Conservation (phyloP, 2,888 invertebrate species). For the Calliopum simillimum region DNA sequence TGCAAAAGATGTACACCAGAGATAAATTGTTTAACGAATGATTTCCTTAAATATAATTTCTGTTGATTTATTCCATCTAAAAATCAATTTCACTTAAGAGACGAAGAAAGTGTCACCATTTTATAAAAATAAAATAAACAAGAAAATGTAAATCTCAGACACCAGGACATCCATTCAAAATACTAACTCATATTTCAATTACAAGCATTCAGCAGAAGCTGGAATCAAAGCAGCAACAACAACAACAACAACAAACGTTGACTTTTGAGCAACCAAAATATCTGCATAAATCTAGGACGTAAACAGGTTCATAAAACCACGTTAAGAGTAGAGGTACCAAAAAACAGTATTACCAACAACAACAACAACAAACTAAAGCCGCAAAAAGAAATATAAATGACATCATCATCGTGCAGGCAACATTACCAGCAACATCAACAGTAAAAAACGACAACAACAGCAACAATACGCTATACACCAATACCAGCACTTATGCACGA, state of each 20-base stretch:
- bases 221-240: neutral
- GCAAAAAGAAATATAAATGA: constrained; percentile 17
- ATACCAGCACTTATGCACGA: too few species aligned
- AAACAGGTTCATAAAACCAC: constrained; percentile 10
- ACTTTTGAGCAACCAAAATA: constrained; percentile 25
- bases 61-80: too few species aligned
- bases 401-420: constrained; percentile 11
- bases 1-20: too few species aligned
- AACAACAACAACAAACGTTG: neutral
- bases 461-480: constrained; percentile 33
- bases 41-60: too few species aligned
- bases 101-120: too few species aligned
- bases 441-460: neutral
- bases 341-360: neutral
- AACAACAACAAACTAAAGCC: neutral
- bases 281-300: constrained; percentile 12
- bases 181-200: neutral
- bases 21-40: too few species aligned
- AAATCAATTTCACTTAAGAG: too few species aligned
- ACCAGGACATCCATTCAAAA: neutral
- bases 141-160: neutral
- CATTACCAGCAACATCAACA: constrained; percentile 1
- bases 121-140: neutral
- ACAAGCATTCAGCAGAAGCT: neutral
- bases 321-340: neutral